Evolutionary conservation across 2,888 invertebrate genomes (phyloP).

Genomic region (Harpalus rufipes): DNA sequence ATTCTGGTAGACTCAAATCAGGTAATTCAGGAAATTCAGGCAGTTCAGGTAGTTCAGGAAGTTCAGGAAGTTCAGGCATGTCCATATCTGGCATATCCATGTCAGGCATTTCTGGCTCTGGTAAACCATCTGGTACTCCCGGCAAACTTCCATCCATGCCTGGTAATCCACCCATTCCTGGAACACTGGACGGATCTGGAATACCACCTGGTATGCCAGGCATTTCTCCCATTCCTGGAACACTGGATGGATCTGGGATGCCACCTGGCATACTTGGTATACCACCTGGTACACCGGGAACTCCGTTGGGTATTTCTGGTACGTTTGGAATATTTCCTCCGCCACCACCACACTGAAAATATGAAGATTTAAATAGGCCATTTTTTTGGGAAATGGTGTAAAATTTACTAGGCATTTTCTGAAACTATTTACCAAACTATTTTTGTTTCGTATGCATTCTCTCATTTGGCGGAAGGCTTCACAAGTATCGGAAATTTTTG

Average conservation of each 20-base stretch:
- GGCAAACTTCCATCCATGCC: neutral
- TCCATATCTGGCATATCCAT: slow-evolving; percentile 3
- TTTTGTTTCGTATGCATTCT: slow-evolving; percentile 24
- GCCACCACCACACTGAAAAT: slow-evolving; percentile 18
- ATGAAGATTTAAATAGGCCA: neutral
- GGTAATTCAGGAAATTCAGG: slow-evolving; percentile 26
- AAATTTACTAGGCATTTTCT: slow-evolving; percentile 37
- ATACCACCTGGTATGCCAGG: slow-evolving; percentile 14
- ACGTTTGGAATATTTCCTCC: neutral
- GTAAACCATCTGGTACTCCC: slow-evolving; percentile 5
- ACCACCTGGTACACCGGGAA: neutral
- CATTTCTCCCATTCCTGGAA: neutral
- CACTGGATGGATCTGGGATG: neutral
- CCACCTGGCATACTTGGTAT: slow-evolving; percentile 13
- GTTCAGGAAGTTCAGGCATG: slow-evolving; percentile 16
- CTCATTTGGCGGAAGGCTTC: slow-evolving; percentile 28
- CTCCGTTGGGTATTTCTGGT: slow-evolving; percentile 5
- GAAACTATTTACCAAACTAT: slow-evolving; percentile 42
- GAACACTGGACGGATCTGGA: slow-evolving; percentile 14
- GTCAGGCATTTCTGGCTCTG: slow-evolving; percentile 31
- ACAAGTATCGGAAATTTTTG: slow-evolving; percentile 10
- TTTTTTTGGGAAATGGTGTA: neutral
- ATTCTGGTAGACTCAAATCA: neutral
- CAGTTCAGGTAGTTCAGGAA: slow-evolving; percentile 12
- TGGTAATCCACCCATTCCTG: slow-evolving; percentile 17